Evolutionary conservation across 1,140 invertebrate genomes (phyloP), one percentile per base, ranked within the genome.

Genomic region (Pemphigus obesinymphae): DNA sequence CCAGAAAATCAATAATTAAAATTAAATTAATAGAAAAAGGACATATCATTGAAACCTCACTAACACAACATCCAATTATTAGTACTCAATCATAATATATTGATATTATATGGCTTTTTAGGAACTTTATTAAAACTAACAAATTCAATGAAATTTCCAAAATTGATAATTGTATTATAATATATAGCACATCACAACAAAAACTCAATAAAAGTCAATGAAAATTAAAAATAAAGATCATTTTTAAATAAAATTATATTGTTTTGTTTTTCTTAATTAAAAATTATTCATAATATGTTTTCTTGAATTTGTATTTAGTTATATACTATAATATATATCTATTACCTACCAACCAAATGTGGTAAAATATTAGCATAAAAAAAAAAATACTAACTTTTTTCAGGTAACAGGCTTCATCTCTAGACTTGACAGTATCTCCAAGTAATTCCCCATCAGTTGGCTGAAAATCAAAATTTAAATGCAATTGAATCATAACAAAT

Each of bases 321-420:
- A 45, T 45, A 45, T 45, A 58, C 13, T 58, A 26, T 58, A 29
- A 58, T 34, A 23, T 11, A 43, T 70, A 68, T 11, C 1, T 37
- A 20, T 11, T 61, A 80, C 76, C 76, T 80, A 80, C 76, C 55
- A 63, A 58, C n/a, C 37, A 61, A 29, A 31, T 29, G 8, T 17
- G 45, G 43, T 40, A 43, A 43, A 78, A 17, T 8, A 26, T 40
- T 45, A 40, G 40, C 7, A 50, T 73, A 17, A 78, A 37, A 29
- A 4, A 80, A 80, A 80, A 11, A 63, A 80, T 80, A 80, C 76
- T 80, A 80, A 80, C 76, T 80, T 80, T 80, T 43, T 80, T 17
- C 17, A 63, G 5, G 4, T 58, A 80, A 80, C 37, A 3, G 43
- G 26, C 37, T 80, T 63, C 55, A 11, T 80, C 40, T 43, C n/a